Conservation (phyloP, 2,797 vertebrate genomes). For the Sebastes taczanowskii region DNA sequence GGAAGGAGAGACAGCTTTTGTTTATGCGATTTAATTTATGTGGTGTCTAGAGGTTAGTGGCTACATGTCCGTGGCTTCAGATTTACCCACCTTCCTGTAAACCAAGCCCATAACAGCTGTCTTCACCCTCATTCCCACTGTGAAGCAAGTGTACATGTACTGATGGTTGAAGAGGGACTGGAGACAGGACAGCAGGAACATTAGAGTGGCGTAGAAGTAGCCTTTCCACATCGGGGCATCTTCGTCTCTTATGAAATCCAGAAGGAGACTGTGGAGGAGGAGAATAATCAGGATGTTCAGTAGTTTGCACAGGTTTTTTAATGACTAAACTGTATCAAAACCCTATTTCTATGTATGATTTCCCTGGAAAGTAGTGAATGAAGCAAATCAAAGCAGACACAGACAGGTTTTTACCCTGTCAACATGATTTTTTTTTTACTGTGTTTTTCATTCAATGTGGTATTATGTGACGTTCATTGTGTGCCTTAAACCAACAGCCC, state of each 20-base stretch:
- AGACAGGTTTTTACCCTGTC: slow-evolving; percentile 27
- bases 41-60: neutral
- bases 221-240: slow-evolving; percentile 89
- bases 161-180: slow-evolving; percentile 94
- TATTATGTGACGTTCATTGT: slow-evolving; percentile 48
- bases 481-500: slow-evolving; percentile 39
- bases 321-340: neutral
- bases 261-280: slow-evolving; percentile 83
- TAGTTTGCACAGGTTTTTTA: neutral
- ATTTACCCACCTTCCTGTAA: slow-evolving; percentile 90
- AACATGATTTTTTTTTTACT: slow-evolving; percentile 20
- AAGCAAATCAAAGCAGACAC: slow-evolving; percentile 21
- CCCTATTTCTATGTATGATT: neutral
- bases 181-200: slow-evolving; percentile 91
- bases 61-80: neutral
- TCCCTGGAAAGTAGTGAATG: slow-evolving; percentile 35
- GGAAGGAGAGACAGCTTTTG: slow-evolving; percentile 31
- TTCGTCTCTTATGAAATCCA: slow-evolving; percentile 87
- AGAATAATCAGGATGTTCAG: neutral
- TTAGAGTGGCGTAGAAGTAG: slow-evolving; percentile 87
- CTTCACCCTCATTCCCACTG: slow-evolving; percentile 91
- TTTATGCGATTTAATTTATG: slow-evolving; percentile 40
- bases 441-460: slow-evolving; percentile 24
- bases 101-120: slow-evolving; percentile 92
- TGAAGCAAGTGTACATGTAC: slow-evolving; percentile 91